Conservation (phyloP, 1,140 invertebrate genomes). For the Brachionus plicatilis region DNA sequence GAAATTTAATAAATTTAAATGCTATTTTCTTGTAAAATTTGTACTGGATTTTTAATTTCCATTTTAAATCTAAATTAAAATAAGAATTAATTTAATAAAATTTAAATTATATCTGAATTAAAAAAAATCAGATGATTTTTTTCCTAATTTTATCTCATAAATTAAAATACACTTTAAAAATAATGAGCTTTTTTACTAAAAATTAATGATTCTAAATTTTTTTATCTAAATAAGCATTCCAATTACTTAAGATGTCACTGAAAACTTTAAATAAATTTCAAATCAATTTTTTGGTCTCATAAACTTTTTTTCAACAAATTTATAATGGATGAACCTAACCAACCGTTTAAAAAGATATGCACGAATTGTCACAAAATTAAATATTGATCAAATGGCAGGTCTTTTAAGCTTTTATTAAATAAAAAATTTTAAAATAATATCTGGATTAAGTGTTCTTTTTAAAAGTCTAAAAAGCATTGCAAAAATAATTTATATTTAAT, state of each 20-base stretch:
- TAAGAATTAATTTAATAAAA: background rate
- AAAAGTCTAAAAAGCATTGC: background rate
- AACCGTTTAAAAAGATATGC: background rate
- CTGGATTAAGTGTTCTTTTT: background rate
- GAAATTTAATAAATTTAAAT: background rate
- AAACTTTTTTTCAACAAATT: background rate
- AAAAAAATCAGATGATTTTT: background rate
- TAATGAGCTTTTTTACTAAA: background rate
- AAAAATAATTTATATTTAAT: too few relatives aligned
- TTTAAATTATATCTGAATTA: background rate
- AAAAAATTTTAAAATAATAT: background rate
- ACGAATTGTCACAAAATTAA: background rate
- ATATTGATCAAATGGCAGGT: background rate
- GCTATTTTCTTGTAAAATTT: background rate
- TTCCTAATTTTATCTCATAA: too few relatives aligned
- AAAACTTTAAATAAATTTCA: background rate
- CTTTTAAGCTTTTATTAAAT: background rate
- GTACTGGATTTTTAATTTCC: background rate
- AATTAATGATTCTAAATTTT: background rate
- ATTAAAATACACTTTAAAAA: background rate
- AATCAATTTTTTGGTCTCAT: background rate
- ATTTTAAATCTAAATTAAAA: background rate
- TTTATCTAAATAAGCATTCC: background rate
- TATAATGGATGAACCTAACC: background rate
- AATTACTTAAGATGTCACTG: background rate